A percentile compares a stretch with the other conserved stretches of the same genome.
phyloP scores from a whole-genome alignment of 2,888 invertebrate species.

The Cylindroiulus punctatus region DNA sequence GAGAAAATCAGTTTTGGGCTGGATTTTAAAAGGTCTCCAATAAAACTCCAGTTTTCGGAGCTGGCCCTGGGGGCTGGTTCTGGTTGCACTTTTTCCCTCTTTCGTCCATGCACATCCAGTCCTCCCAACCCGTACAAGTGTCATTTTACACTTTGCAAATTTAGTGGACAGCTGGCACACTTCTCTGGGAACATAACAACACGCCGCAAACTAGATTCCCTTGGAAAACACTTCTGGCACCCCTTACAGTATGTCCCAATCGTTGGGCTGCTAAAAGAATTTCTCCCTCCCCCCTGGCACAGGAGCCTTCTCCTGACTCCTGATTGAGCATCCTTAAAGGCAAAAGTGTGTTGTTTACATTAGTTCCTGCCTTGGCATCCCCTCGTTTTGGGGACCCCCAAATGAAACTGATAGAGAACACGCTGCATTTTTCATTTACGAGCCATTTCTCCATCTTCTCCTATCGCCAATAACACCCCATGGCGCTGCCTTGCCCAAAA shows the following conservation, averaged over 20 bases:
- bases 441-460: constrained; percentile 27
- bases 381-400: not conserved
- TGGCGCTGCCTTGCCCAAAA: constrained; percentile 2
- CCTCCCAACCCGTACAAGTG: constrained; percentile 46
- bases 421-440: constrained; percentile 24
- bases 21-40: not conserved
- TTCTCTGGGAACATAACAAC: constrained; percentile 48
- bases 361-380: constrained; percentile 14
- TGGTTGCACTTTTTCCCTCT: constrained; percentile 26
- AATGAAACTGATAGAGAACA: constrained; percentile 12
- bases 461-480: constrained; percentile 26
- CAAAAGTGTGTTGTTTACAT: constrained; percentile 32
- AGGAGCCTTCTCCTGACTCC: constrained; percentile 19
- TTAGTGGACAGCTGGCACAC: constrained; percentile 52
- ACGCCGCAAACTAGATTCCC: constrained; percentile 10
- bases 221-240: constrained; percentile 17
- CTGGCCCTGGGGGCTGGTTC: not conserved
- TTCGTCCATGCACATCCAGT: not conserved
- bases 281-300: not conserved
- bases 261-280: constrained; percentile 20
- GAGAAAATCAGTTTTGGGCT: not conserved
- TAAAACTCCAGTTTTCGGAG: not conserved
- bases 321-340: constrained; percentile 32
- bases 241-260: constrained; percentile 37
- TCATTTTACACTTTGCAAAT: constrained; percentile 52